Conservation (phyloP, 2,797 vertebrate species). For the Takifugu rubripes region DNA sequence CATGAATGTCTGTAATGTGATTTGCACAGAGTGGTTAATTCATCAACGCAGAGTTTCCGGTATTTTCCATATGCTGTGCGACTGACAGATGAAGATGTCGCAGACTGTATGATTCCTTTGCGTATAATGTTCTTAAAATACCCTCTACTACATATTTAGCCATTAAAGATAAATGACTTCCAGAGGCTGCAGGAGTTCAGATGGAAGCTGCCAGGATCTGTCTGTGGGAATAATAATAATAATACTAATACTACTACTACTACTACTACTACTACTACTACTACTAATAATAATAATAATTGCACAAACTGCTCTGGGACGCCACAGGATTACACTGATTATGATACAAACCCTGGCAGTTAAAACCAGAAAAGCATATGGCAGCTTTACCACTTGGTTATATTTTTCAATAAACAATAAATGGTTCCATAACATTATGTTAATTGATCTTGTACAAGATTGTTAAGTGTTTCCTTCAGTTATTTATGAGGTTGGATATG, state of each 20-base stretch:
- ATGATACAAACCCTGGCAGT: background rate
- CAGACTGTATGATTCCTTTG: background rate
- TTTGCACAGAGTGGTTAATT: slow-evolving; percentile 63
- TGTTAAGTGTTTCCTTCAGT: too few relatives aligned
- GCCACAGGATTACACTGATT: background rate
- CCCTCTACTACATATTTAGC: background rate
- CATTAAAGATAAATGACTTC: background rate
- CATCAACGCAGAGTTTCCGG: slow-evolving; percentile 48
- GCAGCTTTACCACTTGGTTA: background rate
- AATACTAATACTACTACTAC: too few relatives aligned
- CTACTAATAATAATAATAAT: too few relatives aligned
- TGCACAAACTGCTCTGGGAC: too few relatives aligned
- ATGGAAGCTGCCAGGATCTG: background rate
- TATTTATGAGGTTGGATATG: too few relatives aligned
- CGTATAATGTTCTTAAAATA: background rate
- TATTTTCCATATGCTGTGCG: background rate
- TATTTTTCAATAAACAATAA: background rate
- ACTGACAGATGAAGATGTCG: too few relatives aligned
- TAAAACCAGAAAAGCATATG: background rate
- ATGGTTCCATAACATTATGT: background rate
- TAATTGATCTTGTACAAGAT: too few relatives aligned
- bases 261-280: too few relatives aligned
- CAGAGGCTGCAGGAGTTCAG: background rate
- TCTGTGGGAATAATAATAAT: background rate
- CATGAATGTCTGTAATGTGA: slow-evolving; percentile 65